Conservation (phyloP, 2,797 vertebrate genomes). For the Danio jaintianensis region DNA sequence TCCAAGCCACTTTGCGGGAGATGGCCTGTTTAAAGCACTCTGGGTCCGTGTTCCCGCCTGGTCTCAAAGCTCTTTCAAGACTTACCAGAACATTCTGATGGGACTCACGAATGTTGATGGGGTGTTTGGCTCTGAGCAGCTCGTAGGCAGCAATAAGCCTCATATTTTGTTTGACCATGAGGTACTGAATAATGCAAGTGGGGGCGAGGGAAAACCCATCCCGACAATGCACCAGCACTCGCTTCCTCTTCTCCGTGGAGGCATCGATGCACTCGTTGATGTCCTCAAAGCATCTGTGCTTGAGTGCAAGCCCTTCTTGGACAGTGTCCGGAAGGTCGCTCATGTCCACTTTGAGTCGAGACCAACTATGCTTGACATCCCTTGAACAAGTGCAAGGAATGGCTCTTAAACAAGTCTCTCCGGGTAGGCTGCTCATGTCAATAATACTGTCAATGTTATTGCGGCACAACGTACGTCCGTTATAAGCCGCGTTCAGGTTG, state of each 20-base stretch:
- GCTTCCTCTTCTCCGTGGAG: slow-evolving; percentile 80
- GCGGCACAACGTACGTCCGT: slow-evolving; percentile 75
- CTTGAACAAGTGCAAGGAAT: slow-evolving; percentile 83
- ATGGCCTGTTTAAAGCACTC: slow-evolving; percentile 84
- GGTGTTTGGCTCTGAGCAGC: slow-evolving; percentile 80
- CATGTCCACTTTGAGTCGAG: slow-evolving; percentile 82
- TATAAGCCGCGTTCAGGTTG: slow-evolving; percentile 80
- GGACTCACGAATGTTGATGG: slow-evolving; percentile 80
- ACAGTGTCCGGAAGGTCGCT: slow-evolving; percentile 68
- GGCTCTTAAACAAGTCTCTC: slow-evolving; percentile 74
- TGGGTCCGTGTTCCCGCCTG: slow-evolving; percentile 71
- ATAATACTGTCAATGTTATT: slow-evolving; percentile 84
- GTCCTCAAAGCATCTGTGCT: slow-evolving; percentile 80
- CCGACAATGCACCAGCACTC: slow-evolving; percentile 83
- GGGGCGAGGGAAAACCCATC: slow-evolving; percentile 84
- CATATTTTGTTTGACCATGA: slow-evolving; percentile 87
- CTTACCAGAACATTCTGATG: slow-evolving; percentile 82
- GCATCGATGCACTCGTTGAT: slow-evolving; percentile 84
- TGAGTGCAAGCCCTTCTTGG: slow-evolving; percentile 65
- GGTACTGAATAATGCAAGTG: slow-evolving; percentile 84
- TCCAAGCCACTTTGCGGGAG: slow-evolving; percentile 84
- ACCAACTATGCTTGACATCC: slow-evolving; percentile 82
- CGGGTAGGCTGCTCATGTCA: slow-evolving; percentile 80
- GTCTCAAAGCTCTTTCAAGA: slow-evolving; percentile 80
- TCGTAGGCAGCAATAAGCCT: slow-evolving; percentile 83